Conservation (phyloP, 2,113 vertebrate species). For the Odocoileus hemionus region DNA sequence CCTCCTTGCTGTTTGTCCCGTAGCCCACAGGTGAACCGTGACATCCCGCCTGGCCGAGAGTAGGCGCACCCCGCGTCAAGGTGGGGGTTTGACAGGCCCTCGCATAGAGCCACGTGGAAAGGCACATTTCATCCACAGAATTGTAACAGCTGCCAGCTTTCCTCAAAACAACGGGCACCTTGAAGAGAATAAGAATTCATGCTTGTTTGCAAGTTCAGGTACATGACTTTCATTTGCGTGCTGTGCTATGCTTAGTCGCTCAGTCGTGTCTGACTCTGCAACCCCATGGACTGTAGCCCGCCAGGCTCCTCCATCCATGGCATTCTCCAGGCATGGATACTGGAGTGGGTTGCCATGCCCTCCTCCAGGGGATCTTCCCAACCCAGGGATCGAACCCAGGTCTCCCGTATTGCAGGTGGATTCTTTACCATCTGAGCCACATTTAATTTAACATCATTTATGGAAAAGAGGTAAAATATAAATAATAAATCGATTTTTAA, state of each 20-base stretch:
- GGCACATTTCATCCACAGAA: background rate
- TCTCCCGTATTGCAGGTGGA: background rate
- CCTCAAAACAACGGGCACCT: background rate
- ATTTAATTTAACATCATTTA: background rate
- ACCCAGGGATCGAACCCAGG: background rate
- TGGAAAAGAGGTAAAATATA: background rate
- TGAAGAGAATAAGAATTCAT: background rate
- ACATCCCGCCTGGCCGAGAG: background rate
- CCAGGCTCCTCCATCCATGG: background rate
- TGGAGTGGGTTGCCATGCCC: background rate
- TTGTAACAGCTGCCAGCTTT: background rate
- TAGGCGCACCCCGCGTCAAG: rapidly evolving
- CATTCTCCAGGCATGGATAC: background rate
- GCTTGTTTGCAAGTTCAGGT: background rate
- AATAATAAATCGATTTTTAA: background rate
- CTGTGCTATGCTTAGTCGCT: background rate
- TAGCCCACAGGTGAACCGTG: background rate
- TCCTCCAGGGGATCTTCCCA: background rate
- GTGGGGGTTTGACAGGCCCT: background rate
- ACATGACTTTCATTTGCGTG: background rate
- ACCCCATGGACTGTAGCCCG: background rate
- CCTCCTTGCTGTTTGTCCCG: background rate
- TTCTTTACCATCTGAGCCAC: background rate
- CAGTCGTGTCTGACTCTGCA: rapidly evolving
- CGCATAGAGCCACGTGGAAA: background rate